phyloP scores from a whole-genome alignment of 1,140 invertebrate species.

The Drosophila suzukii region DNA sequence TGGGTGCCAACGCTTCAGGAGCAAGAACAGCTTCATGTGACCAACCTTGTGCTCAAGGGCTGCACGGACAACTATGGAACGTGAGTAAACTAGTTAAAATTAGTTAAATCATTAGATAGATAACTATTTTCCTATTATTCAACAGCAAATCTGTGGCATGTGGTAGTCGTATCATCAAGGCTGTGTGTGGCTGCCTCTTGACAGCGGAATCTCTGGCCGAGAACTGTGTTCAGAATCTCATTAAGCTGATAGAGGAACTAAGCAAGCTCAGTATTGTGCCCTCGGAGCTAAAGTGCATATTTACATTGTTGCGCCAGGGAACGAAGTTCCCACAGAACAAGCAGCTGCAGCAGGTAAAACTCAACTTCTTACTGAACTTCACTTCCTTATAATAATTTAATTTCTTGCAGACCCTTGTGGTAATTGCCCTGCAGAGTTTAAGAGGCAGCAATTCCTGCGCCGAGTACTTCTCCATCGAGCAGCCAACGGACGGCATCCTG shows the following conservation, averaged over 20 bases:
- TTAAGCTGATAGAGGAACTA: constrained; percentile 86
- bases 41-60: constrained; percentile 78
- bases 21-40: constrained; percentile 84
- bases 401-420: constrained; percentile 60
- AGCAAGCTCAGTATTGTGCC: constrained; percentile 87
- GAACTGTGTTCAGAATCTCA: constrained; percentile 85
- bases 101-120: background rate
- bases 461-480: constrained; percentile 85
- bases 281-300: constrained; percentile 86
- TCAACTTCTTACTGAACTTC: background rate
- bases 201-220: constrained; percentile 62
- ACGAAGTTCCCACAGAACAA: constrained; percentile 70
- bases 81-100: constrained; percentile 44
- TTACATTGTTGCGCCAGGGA: constrained; percentile 67
- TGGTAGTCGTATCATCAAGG: constrained; percentile 82
- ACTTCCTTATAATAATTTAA: background rate
- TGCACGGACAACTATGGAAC: constrained; percentile 85
- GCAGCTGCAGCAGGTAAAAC: constrained; percentile 71
- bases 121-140: background rate
- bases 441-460: constrained; percentile 70
- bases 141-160: constrained; percentile 84
- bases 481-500: constrained; percentile 85
- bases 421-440: constrained; percentile 74
- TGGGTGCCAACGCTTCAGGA: constrained; percentile 84
- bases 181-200: constrained; percentile 82